phyloP scores from a whole-genome alignment of 2,888 invertebrate species.

The Pollenia amentaria region DNA sequence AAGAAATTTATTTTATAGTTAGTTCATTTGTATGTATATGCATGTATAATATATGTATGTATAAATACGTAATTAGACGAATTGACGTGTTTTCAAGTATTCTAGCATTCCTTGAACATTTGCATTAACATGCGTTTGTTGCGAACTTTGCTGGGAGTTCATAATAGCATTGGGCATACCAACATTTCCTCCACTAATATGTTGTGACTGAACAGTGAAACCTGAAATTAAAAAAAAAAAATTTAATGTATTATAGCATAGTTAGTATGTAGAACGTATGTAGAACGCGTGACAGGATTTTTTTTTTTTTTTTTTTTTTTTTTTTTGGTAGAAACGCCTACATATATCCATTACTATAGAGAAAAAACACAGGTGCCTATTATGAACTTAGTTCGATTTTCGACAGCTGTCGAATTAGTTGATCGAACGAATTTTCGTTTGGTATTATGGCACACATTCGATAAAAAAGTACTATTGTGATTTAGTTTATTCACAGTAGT shows the following conservation, averaged over 20 bases:
- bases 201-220: slow-evolving; percentile 68
- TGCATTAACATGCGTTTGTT: slow-evolving; percentile 75
- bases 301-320: no score
- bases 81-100: slow-evolving; percentile 75
- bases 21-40: slow-evolving; percentile 38
- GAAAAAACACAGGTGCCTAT: no score
- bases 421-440: no score
- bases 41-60: slow-evolving; percentile 3
- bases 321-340: no score
- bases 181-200: slow-evolving; percentile 62
- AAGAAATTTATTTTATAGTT: neutral
- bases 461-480: no score
- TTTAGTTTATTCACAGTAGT: no score
- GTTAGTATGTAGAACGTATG: no score
- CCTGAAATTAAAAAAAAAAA: slow-evolving; percentile 34
- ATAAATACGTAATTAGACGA: slow-evolving; percentile 65
- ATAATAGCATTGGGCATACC: slow-evolving; percentile 69
- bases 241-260: neutral
- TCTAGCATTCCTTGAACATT: slow-evolving; percentile 76
- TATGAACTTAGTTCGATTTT: no score
- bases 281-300: no score
- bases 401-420: no score
- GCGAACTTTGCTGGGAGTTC: slow-evolving; percentile 70
- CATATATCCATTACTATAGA: no score
- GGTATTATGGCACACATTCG: no score